Base-by-base conservation (phyloP, 1,140 invertebrate genomes). In the Drosophila tropicalis region DNA sequence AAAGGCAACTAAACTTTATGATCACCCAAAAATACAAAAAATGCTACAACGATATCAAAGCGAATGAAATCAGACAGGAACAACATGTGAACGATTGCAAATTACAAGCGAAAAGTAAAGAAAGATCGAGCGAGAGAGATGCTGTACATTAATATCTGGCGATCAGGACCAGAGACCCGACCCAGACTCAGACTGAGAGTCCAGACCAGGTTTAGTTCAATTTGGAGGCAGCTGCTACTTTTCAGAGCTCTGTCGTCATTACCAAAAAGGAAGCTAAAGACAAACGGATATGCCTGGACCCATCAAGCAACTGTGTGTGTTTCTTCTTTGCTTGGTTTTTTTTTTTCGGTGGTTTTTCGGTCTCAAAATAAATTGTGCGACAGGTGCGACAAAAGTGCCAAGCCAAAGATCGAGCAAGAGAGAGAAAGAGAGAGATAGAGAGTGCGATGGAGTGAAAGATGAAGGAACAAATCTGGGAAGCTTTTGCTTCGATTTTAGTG, bases 311-410 rank as follows among this genome's bases (percentile, higher is more conserved):
- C 83, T 87, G 83, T 82, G 73, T 87, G 80, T 76, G 69, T 51
- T 55, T 61, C 29, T 54, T 19, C 22, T 3, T 40, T 62, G 40
- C 19, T 25, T 25, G 3, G 22, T 25, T 25, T 60, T 29, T 84
- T 85, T 81, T 66, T 87, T 85, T 65, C 76, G 69, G 69, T 83
- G 75, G 67, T 77, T 76, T 66, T 76, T 72, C 22, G 83, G 84
- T 80, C 84, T 84, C 76, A 87, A 87, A 87, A 87, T 87, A 87
- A 87, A 87, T 87, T 87, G 84, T 87, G 83, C 83, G 83, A 87
- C 83, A 87, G 83, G 83, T 87, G 83, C 84, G 84, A 87, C 84
- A 71, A 79, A 69, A 73, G 75, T 79, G 77, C 76, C 69, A 67
- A 66, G 62, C 29, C 29, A 51, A 62, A 64, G 22, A 75, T 25